Percentiles rank a stretch among this genome's conserved stretches.
phyloP scores from a whole-genome alignment of 2,797 vertebrate genomes.

The Spea hammondii region DNA sequence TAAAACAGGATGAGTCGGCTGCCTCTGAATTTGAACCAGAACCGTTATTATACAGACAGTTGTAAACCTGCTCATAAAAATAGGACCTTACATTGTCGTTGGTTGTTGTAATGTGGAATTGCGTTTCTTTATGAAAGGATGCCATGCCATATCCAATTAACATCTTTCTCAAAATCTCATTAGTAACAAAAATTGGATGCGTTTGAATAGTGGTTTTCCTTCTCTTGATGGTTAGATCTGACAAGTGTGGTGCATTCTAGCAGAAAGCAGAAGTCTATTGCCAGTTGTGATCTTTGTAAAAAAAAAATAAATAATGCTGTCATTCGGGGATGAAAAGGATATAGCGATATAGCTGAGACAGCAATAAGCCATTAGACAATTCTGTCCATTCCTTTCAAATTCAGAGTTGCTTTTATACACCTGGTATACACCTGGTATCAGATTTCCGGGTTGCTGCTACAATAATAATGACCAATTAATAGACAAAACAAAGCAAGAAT shows the following conservation, averaged over 20 bases:
- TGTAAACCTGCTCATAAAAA: constrained; percentile 4
- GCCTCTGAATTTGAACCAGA: not conserved
- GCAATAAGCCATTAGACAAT: too few relatives aligned
- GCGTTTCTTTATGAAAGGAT: constrained; percentile 14
- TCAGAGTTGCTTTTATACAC: too few relatives aligned
- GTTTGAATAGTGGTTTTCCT: constrained; percentile 50
- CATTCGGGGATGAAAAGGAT: too few relatives aligned
- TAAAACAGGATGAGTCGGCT: not conserved
- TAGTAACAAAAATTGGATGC: constrained; percentile 54
- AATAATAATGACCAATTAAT: too few relatives aligned
- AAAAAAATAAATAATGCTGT: too few relatives aligned
- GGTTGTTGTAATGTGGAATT: constrained; percentile 25
- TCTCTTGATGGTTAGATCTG: constrained; percentile 41
- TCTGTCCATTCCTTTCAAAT: too few relatives aligned
- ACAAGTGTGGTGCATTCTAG: constrained; percentile 20
- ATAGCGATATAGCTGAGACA: too few relatives aligned
- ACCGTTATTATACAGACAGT: not conserved
- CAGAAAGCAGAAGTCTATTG: constrained; percentile 10
- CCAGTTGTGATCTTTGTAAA: not conserved
- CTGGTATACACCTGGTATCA: too few relatives aligned
- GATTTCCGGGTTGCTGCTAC: too few relatives aligned
- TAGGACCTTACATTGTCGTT: constrained; percentile 31
- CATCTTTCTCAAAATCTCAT: constrained; percentile 53
- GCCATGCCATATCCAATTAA: constrained; percentile 43
- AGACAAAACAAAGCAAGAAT: too few relatives aligned